These are phyloP conservation scores for Crocodylus rhombifer DNA, from an alignment of 2,797 vertebrate species.

Conservation along the genomic window DNA sequence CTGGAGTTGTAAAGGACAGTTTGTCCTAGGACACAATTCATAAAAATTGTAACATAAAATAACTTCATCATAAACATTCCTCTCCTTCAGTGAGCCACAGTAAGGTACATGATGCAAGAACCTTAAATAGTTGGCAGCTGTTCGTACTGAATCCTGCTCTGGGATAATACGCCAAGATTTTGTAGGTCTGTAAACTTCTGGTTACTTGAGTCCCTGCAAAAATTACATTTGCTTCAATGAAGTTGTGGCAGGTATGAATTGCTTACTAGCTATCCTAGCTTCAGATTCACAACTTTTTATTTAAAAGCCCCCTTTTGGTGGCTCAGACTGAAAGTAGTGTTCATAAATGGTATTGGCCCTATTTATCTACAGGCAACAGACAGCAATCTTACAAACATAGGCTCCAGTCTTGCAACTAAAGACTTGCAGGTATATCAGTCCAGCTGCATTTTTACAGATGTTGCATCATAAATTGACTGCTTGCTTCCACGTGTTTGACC, in stretches of 20 bases:
- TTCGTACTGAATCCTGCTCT: neutral
- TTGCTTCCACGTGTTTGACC: neutral
- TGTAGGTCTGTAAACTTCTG: fast-evolving
- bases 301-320: neutral
- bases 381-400: neutral
- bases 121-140: neutral
- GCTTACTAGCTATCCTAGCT: neutral
- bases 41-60: neutral
- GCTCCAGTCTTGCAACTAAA: neutral
- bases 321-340: neutral
- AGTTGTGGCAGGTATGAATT: fast-evolving
- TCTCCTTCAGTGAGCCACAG: neutral
- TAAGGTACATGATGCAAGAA: neutral
- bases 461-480: neutral
- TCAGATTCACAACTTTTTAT: neutral
- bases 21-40: neutral
- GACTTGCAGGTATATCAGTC: neutral
- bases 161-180: fast-evolving
- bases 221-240: neutral
- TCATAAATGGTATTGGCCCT: neutral
- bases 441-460: neutral
- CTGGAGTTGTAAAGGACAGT: neutral
- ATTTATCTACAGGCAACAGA: neutral
- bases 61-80: neutral
- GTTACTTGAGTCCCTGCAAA: neutral